Conservation (phyloP, 2,888 invertebrate species). For the Diplolepis rosae region DNA sequence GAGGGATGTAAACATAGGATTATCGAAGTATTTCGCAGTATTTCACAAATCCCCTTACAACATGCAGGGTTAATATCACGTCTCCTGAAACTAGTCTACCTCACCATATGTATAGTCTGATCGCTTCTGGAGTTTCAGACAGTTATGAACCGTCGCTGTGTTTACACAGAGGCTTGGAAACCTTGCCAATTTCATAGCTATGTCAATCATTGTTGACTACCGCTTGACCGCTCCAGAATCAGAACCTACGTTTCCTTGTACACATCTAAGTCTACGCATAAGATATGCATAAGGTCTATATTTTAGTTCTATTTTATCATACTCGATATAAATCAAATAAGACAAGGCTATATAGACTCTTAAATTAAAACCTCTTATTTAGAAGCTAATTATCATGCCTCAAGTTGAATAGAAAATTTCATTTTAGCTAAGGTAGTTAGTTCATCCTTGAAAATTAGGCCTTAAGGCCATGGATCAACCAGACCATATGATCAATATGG, state of each 20-base stretch:
- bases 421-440: no score
- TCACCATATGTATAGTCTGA: conserved; percentile 42
- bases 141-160: conserved; percentile 51
- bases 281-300: background rate
- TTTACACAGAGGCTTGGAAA: conserved; percentile 52
- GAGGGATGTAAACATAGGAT: background rate
- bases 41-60: background rate
- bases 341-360: background rate
- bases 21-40: background rate
- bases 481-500: no score
- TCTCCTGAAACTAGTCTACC: background rate
- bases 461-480: no score
- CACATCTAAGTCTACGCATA: background rate
- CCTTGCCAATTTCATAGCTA: conserved; percentile 47
- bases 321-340: no score
- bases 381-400: no score
- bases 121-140: conserved; percentile 48
- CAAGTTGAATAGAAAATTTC: no score
- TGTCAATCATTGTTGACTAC: conserved; percentile 23
- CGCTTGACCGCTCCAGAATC: conserved; percentile 26
- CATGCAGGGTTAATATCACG: background rate
- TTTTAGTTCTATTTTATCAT: no score
- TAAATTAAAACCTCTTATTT: no score
- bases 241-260: conserved; percentile 6
- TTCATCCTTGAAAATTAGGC: no score